Conservation (phyloP, 2,888 invertebrate genomes). For the Ptilodon capucinus region DNA sequence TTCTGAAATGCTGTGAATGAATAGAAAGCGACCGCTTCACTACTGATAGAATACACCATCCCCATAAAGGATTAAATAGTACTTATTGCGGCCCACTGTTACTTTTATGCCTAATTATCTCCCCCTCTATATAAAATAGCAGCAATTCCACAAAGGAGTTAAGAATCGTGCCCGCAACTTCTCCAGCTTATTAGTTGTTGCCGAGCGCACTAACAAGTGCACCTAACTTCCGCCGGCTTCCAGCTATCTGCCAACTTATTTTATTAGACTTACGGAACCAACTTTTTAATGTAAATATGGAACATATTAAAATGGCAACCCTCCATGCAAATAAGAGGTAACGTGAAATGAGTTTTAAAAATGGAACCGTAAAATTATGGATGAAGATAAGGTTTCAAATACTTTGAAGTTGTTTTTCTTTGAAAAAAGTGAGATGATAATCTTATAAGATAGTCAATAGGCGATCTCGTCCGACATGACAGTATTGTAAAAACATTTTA, state of each 20-base stretch:
- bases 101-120: background rate
- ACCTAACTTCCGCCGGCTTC: slow-evolving; percentile 2
- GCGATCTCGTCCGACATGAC: too few species aligned
- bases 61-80: too few species aligned
- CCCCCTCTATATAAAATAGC: background rate
- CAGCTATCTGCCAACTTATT: slow-evolving; percentile 5
- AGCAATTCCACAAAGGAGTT: background rate
- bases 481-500: too few species aligned
- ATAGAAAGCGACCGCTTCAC: too few species aligned
- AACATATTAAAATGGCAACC: background rate
- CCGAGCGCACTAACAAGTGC: slow-evolving; percentile 2
- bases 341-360: background rate
- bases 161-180: background rate
- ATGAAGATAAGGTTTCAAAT: too few species aligned
- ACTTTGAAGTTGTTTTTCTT: too few species aligned
- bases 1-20: too few species aligned
- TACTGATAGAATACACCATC: too few species aligned
- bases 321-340: background rate
- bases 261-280: slow-evolving; percentile 7
- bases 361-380: background rate
- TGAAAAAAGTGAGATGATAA: too few species aligned
- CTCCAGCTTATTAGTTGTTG: slow-evolving; percentile 1
- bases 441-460: too few species aligned
- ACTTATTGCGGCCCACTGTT: too few species aligned
- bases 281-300: slow-evolving; percentile 4